These are phyloP conservation scores for Meriones unguiculatus DNA, from an alignment of 2,113 vertebrate genomes.

Conservation along the genomic window DNA sequence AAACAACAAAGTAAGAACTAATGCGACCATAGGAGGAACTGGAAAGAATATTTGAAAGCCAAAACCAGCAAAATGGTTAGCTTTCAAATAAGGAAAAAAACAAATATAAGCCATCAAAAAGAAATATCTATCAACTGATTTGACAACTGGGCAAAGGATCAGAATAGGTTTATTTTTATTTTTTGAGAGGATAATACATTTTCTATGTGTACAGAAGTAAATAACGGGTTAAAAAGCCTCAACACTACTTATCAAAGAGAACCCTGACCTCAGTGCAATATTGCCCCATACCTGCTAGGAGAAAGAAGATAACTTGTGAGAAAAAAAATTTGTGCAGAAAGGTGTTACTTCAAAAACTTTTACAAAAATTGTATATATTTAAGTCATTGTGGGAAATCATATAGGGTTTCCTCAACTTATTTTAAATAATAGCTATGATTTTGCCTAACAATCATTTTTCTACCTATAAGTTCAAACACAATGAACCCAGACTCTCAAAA, in stretches of 20 bases:
- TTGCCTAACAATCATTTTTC: background rate
- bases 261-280: background rate
- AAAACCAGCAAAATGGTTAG: background rate
- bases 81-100: background rate
- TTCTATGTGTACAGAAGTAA: background rate
- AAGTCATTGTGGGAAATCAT: background rate
- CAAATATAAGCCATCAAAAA: background rate
- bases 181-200: background rate
- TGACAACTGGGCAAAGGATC: background rate
- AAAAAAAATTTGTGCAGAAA: background rate
- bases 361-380: background rate
- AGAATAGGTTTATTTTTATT: background rate
- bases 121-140: background rate
- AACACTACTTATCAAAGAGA: background rate
- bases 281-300: background rate
- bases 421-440: background rate
- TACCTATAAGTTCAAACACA: background rate
- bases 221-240: accelerated
- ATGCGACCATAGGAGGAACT: background rate
- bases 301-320: background rate
- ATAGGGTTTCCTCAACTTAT: background rate
- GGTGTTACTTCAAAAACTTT: background rate
- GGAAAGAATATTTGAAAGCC: background rate
- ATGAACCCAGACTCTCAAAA: background rate
- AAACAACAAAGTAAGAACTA: too few relatives aligned